Conservation (phyloP, 2,888 invertebrate genomes). For the Bunonema sp. region DNA sequence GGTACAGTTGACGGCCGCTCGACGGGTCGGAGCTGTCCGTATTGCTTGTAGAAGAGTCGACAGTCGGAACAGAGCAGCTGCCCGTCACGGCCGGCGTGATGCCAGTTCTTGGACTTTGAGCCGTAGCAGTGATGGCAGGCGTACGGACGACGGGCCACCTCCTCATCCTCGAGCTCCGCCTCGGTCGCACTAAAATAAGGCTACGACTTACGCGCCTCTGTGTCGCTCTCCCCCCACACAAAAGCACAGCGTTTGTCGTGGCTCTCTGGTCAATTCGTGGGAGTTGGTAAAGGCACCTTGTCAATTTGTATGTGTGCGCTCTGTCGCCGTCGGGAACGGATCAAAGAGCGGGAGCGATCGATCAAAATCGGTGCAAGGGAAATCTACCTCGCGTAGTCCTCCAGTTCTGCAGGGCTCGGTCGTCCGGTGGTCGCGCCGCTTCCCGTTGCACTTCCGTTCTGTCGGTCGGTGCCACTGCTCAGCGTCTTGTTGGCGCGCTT, state of each 20-base stretch:
- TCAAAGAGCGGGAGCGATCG: not conserved
- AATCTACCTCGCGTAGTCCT: no score
- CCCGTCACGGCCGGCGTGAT: constrained; percentile 61
- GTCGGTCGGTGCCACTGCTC: no score
- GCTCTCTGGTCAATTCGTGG: no score
- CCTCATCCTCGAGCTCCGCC: constrained; percentile 46
- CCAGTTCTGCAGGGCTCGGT: no score
- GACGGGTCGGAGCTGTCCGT: constrained; percentile 56
- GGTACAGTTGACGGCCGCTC: constrained; percentile 45
- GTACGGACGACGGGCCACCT: constrained; percentile 62
- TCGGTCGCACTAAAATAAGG: no score
- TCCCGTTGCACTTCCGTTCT: not conserved
- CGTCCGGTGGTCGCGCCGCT: not conserved
- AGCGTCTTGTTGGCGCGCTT: no score
- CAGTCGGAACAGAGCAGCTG: constrained; percentile 62
- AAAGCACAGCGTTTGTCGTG: no score
- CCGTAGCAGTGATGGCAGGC: constrained; percentile 63
- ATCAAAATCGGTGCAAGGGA: not conserved
- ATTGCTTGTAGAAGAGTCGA: constrained; percentile 61
- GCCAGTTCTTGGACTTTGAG: constrained; percentile 61
- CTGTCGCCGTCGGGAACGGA: no score
- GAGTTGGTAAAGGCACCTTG: no score
- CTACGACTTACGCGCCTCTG: no score
- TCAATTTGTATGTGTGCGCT: no score
- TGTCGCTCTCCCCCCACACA: no score